These are phyloP conservation scores for Halesus radiatus DNA, from an alignment of 1,140 invertebrate genomes.

Conservation along the genomic window DNA sequence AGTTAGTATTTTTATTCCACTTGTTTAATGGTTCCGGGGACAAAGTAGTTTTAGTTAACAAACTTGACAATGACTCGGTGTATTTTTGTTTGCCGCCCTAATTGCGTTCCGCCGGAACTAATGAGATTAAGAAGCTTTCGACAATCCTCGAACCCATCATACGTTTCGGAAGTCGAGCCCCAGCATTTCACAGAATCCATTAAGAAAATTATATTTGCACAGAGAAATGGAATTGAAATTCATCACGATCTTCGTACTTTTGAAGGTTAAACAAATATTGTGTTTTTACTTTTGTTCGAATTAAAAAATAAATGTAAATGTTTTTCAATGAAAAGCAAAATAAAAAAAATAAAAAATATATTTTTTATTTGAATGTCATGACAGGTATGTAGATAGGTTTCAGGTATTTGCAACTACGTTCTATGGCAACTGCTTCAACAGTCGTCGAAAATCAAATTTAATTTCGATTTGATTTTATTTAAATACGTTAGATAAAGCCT, in stretches of 20 bases:
- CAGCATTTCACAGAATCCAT: background rate
- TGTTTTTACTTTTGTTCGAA: background rate
- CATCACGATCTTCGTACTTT: background rate
- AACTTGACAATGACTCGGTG: background rate
- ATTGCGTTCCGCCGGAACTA: background rate
- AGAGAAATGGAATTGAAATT: background rate
- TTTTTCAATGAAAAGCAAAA: no score
- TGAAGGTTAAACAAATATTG: background rate
- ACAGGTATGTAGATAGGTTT: no score
- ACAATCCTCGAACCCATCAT: background rate
- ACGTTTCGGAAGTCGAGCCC: background rate
- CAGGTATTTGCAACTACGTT: no score
- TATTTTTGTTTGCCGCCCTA: background rate
- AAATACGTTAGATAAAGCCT: no score
- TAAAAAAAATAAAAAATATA: no score
- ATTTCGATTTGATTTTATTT: no score
- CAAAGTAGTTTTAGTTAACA: background rate
- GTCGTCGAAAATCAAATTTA: no score
- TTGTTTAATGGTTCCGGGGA: background rate
- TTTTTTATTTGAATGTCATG: no score
- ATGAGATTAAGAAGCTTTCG: conserved; percentile 4
- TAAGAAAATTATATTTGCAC: background rate
- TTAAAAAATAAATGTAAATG: background rate
- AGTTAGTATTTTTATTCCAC: background rate
- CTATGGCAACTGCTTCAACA: no score